Conservation (phyloP, 2,888 invertebrate species). For the Torymus texanus region DNA sequence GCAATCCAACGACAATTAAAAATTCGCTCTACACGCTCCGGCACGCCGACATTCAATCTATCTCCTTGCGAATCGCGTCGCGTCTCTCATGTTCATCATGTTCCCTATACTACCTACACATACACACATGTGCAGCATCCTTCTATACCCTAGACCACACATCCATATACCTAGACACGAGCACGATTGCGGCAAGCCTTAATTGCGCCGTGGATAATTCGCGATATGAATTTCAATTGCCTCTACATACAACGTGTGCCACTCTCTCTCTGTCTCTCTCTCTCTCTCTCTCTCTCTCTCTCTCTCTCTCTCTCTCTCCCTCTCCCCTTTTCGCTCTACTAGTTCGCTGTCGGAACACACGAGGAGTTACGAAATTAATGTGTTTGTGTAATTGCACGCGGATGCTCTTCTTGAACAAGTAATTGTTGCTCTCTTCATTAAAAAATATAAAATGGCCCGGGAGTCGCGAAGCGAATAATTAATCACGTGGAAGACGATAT, state of each 20-base stretch:
- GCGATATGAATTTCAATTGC: slow-evolving; percentile 42
- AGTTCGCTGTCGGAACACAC: too few relatives aligned
- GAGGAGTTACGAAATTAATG: slow-evolving; percentile 28
- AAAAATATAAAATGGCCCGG: background rate
- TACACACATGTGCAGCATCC: too few relatives aligned
- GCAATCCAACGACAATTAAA: too few relatives aligned
- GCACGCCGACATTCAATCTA: too few relatives aligned
- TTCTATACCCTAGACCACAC: too few relatives aligned
- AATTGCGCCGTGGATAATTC: slow-evolving; percentile 38
- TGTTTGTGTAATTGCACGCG: slow-evolving; percentile 30
- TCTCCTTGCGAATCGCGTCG: too few relatives aligned
- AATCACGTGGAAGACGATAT: background rate
- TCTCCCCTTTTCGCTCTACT: background rate
- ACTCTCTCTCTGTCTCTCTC: slow-evolving; percentile 1
- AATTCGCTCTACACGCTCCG: too few relatives aligned
- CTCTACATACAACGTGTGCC: background rate
- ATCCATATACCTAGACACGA: background rate
- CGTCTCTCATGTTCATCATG: too few relatives aligned
- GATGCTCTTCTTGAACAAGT: too few relatives aligned
- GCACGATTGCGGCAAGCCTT: slow-evolving; percentile 25
- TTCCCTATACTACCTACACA: too few relatives aligned
- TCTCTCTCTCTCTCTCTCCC: background rate
- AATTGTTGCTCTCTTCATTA: too few relatives aligned
- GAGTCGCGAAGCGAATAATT: background rate
- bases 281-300: background rate